Evolutionary conservation across 2,888 invertebrate species (phyloP).

Genomic region (Himalopsyche anomala): DNA sequence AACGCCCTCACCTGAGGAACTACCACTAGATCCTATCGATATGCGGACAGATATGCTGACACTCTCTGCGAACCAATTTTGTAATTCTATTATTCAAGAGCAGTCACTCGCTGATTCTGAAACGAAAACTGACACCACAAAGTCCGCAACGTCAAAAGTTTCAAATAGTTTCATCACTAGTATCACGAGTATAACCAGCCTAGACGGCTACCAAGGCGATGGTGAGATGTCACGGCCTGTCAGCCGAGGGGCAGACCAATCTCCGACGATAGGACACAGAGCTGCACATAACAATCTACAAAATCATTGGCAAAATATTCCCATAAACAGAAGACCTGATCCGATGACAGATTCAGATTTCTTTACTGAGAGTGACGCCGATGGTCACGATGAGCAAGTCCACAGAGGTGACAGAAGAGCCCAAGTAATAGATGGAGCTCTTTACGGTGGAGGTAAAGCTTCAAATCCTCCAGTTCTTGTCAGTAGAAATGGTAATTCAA

Average conservation of each 20-base stretch:
- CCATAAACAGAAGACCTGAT: conserved; percentile 83
- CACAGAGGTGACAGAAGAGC: conserved; percentile 85
- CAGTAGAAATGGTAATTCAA: conserved; percentile 71
- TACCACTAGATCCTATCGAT: conserved; percentile 87
- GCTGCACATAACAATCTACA: conserved; percentile 74
- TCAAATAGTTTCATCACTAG: conserved; percentile 89
- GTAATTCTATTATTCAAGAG: conserved; percentile 75
- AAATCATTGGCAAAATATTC: conserved; percentile 79
- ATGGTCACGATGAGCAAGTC: conserved; percentile 86
- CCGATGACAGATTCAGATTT: conserved; percentile 95
- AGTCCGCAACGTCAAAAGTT: conserved; percentile 81
- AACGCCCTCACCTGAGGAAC: conserved; percentile 90
- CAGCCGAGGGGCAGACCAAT: conserved; percentile 87
- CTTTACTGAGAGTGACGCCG: conserved; percentile 93
- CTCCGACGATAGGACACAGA: conserved; percentile 78
- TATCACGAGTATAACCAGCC: conserved; percentile 92
- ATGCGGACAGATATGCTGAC: conserved; percentile 79
- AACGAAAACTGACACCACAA: conserved; percentile 79
- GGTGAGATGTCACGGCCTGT: conserved; percentile 93
- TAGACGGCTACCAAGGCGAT: conserved; percentile 96
- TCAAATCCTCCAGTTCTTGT: conserved; percentile 78
- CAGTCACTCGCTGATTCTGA: conserved; percentile 77
- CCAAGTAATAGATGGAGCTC: conserved; percentile 91
- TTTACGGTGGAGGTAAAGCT: conserved; percentile 86
- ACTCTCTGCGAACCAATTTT: conserved; percentile 74